Conservation (phyloP, 2,888 invertebrate species). For the Drosophila neoperkinsi region DNA sequence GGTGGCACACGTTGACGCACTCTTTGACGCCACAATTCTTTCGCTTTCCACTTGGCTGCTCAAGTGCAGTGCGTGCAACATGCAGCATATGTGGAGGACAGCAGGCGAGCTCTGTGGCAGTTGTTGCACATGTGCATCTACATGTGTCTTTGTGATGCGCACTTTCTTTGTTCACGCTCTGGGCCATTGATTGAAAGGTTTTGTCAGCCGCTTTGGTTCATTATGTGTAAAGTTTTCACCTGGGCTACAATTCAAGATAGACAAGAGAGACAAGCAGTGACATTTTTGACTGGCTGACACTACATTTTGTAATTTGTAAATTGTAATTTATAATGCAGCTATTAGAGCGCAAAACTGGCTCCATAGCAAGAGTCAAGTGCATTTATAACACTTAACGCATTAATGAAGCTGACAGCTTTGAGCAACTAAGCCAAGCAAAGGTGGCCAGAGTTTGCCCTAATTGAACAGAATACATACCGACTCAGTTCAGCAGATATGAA, state of each 20-base stretch:
- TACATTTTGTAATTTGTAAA: conserved; percentile 41
- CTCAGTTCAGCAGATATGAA: conserved; percentile 94
- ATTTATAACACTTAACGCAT: conserved; percentile 41
- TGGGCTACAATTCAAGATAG: conserved; percentile 23
- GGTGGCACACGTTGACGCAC: conserved; percentile 50
- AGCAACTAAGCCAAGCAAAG: conserved; percentile 19
- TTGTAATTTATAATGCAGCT: conserved; percentile 51
- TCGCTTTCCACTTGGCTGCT: conserved; percentile 36
- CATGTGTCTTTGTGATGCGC: conserved; percentile 3
- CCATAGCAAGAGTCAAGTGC: conserved; percentile 14
- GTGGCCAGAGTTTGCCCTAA: conserved; percentile 3
- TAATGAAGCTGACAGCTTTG: conserved; percentile 41
- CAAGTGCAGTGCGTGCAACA: conserved; percentile 49
- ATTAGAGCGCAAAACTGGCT: conserved; percentile 68
- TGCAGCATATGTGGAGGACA: conserved; percentile 31
- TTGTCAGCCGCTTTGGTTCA: conserved; percentile 19
- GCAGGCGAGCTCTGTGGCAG: conserved; percentile 46
- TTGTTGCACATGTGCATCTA: conserved; percentile 18
- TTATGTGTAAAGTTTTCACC: conserved; percentile 35
- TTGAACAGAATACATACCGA: conserved; percentile 88
- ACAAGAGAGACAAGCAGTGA: conserved; percentile 23
- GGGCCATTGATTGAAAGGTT: conserved; percentile 64
- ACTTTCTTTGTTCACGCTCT: conserved; percentile 73
- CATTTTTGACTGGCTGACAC: conserved; percentile 58
- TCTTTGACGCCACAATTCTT: conserved; percentile 50